Evolutionary conservation across 2,888 invertebrate species (phyloP).

Genomic region (Boloria euphrosyne): DNA sequence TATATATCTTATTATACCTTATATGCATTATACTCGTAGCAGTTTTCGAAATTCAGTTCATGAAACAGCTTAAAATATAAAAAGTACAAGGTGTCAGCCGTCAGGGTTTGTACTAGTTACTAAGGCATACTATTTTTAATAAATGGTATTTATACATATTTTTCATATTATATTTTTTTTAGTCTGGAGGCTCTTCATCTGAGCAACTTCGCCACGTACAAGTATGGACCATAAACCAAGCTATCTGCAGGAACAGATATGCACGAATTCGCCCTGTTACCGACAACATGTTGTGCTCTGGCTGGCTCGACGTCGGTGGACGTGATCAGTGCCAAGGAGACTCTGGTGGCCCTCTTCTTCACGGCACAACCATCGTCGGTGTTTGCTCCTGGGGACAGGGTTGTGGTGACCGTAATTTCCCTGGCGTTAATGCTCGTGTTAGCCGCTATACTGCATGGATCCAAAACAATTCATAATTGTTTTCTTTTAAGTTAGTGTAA

Average conservation of each 20-base stretch:
- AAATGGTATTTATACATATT: neutral
- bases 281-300: slow-evolving; percentile 61
- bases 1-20: no score
- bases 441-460: slow-evolving; percentile 57
- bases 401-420: slow-evolving; percentile 47
- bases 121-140: neutral
- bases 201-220: slow-evolving; percentile 48
- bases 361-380: slow-evolving; percentile 50
- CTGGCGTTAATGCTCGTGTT: slow-evolving; percentile 55
- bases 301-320: slow-evolving; percentile 60
- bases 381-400: slow-evolving; percentile 52
- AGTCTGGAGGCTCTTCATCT: slow-evolving; percentile 12
- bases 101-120: no score
- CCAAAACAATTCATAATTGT: slow-evolving; percentile 46
- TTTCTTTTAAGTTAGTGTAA: no score
- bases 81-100: no score
- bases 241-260: slow-evolving; percentile 48
- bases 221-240: slow-evolving; percentile 52
- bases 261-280: slow-evolving; percentile 45
- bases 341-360: slow-evolving; percentile 62
- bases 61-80: no score
- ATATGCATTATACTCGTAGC: no score
- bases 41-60: no score
- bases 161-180: slow-evolving; percentile 10
- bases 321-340: slow-evolving; percentile 66